Evolutionary conservation across 2,113 vertebrate species (phyloP).

Genomic region (Oreamnos americanus): DNA sequence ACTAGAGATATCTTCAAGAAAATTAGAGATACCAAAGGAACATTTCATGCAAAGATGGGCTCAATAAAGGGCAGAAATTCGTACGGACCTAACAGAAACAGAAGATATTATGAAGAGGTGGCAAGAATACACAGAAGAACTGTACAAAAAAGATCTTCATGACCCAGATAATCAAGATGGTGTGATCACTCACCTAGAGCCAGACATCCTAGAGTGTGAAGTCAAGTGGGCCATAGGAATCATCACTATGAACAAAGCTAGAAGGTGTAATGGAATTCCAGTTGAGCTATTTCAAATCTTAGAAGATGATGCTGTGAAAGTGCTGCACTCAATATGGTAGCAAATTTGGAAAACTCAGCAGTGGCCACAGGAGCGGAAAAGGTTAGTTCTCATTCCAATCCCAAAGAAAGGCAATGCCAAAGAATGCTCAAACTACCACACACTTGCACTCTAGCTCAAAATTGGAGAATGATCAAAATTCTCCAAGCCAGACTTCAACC

Average conservation of each 20-base stretch:
- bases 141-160: background rate
- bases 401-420: background rate
- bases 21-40: background rate
- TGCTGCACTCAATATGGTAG: background rate
- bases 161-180: background rate
- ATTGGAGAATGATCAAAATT: background rate
- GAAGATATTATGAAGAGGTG: background rate
- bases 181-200: background rate
- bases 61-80: background rate
- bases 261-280: background rate
- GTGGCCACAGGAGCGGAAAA: background rate
- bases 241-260: background rate
- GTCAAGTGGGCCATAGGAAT: background rate
- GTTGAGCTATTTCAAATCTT: background rate
- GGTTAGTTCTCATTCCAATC: background rate
- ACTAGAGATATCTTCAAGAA: background rate
- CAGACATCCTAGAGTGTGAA: background rate
- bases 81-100: background rate
- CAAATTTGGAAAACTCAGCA: background rate
- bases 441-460: background rate
- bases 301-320: background rate
- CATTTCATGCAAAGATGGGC: background rate
- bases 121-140: background rate
- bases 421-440: background rate
- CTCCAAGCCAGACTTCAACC: background rate